Evolutionary conservation across 2,888 invertebrate genomes (phyloP).

Genomic region (Tyria jacobaeae): DNA sequence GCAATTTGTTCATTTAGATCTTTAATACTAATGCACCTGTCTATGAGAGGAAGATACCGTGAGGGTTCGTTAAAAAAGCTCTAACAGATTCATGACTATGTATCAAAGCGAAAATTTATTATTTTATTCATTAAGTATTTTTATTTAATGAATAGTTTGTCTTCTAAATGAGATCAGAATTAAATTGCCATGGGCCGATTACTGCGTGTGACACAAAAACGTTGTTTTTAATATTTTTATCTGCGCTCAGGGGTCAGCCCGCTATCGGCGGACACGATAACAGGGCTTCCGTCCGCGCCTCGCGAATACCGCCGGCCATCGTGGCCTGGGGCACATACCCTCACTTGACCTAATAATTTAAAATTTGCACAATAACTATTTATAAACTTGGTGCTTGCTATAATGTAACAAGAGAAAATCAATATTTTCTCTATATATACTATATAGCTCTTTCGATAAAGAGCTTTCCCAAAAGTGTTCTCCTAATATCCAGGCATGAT

Average conservation of each 20-base stretch:
- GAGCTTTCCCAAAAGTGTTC: too few species aligned
- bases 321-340: conserved; percentile 25
- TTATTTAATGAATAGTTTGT: conserved; percentile 1
- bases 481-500: too few species aligned
- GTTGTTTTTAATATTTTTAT: conserved; percentile 64
- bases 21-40: too few species aligned
- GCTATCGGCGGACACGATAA: conserved; percentile 68
- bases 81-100: too few species aligned
- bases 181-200: conserved; percentile 19
- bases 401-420: too few species aligned
- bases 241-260: conserved; percentile 54
- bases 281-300: conserved; percentile 65
- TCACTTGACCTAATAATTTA: conserved; percentile 53
- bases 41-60: too few species aligned
- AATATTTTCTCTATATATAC: too few species aligned
- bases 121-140: not conserved
- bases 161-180: conserved; percentile 14
- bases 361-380: conserved; percentile 30
- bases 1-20: too few species aligned
- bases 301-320: conserved; percentile 32
- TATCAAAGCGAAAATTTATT: not conserved
- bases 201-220: conserved; percentile 52
- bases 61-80: too few species aligned
- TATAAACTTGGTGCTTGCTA: too few species aligned
- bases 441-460: too few species aligned